Base-by-base conservation (phyloP, 2,797 vertebrate species). In the Premnoplex brunnescens region DNA sequence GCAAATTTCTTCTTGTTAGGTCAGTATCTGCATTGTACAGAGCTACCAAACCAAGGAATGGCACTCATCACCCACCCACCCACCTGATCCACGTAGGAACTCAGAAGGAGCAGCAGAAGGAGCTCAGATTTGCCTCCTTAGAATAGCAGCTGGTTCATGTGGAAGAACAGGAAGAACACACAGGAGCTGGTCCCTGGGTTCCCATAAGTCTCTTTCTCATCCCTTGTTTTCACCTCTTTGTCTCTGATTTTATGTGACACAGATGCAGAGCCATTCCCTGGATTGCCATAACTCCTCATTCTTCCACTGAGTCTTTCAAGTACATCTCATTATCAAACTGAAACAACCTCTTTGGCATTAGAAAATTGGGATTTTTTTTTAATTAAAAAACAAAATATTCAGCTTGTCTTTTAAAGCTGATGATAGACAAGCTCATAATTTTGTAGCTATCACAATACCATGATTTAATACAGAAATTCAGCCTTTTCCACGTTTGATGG, bases 401-500 rank as follows among this genome's bases (percentile, higher is more conserved):
- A 37, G 27, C 37, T 62, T 68, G 15, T 58, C n/a, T 83, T 85
- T 87, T 77, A 43, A 71, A 56, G n/a, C 2, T 71, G 20, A 28
- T 75, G 10, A 26, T n/a, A 68, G 37, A 64, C 7, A 63, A 85
- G 46, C 12, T 67, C 56, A 39, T 32, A 8, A 64, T 82, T 76
- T 49, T 67, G 37, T 46, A 72, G 22, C 56, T 84, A 72, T 68
- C 54, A 86, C 27, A 37, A 55, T 36, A 58, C 16, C 4, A 12
- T 14, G 39, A 59, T 24, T 69, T 81, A 77, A 86, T 32, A 69
- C 16, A 88, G 46, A 72, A 88, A 80, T 77, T 74, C 56, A 60
- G 9, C 34, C 43, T 44, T 81, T 34, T 7, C 0, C 0, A 46
- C 34, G 23, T 23, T 34, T 2, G 3, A 21, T 26, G 24, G 37